These are phyloP conservation scores for Eublepharis macularius DNA, from an alignment of 2,113 vertebrate species.

Conservation along the genomic window DNA sequence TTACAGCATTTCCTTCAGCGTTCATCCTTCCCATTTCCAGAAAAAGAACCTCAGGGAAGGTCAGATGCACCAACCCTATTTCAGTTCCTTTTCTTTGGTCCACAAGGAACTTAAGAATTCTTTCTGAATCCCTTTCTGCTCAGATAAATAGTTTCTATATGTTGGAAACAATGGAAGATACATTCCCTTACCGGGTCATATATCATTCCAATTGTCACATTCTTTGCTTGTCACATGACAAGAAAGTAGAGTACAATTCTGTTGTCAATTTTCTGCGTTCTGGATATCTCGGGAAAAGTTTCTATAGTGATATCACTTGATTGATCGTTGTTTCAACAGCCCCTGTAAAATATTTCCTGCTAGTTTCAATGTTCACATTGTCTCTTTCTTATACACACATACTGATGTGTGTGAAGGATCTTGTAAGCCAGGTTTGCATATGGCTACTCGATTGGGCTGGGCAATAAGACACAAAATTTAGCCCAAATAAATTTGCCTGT, in stretches of 20 bases:
- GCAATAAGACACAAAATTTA: accelerated
- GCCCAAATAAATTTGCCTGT: not conserved
- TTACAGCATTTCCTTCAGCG: not conserved
- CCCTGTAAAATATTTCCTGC: not conserved
- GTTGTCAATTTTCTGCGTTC: not conserved
- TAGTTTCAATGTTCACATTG: not conserved
- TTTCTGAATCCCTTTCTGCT: conserved; percentile 13
- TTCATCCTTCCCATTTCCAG: conserved; percentile 1
- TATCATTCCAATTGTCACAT: not conserved
- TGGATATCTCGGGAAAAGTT: not conserved
- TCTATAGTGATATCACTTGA: accelerated
- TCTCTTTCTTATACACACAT: accelerated
- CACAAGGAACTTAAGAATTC: conserved; percentile 1
- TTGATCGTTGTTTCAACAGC: not conserved
- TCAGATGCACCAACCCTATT: not conserved
- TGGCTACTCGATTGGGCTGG: not conserved
- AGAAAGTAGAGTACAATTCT: not conserved
- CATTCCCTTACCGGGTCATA: conserved; percentile 27
- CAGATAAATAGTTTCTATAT: conserved; percentile 31
- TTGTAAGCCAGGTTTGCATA: not conserved
- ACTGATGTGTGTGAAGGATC: not conserved
- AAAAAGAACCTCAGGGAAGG: accelerated
- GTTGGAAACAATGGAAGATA: conserved; percentile 37
- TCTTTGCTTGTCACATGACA: conserved; percentile 9
- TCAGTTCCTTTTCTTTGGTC: not conserved